Conservation (phyloP, 2,797 vertebrate species). For the Amphiprion clarkii region DNA sequence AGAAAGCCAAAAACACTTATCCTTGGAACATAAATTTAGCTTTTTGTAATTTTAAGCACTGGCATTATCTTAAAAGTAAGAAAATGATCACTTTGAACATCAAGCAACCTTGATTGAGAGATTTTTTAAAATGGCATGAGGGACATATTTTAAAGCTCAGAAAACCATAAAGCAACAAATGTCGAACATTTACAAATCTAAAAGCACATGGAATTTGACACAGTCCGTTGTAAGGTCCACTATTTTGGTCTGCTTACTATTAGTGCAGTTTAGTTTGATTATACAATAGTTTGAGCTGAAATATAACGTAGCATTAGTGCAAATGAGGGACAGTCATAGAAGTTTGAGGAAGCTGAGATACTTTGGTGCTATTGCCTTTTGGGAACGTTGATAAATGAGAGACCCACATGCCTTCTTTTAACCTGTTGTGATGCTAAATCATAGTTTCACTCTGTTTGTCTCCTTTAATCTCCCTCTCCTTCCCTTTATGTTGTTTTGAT, state of each 20-base stretch:
- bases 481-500: conserved; percentile 61
- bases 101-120: not conserved
- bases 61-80: not conserved
- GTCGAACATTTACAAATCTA: no score
- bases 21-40: not conserved
- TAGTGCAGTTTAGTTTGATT: not conserved
- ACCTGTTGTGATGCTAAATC: conserved; percentile 7
- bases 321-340: no score
- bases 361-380: not conserved
- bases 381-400: not conserved
- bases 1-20: conserved; percentile 11
- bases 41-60: not conserved
- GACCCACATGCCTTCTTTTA: not conserved
- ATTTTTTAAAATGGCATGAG: not conserved
- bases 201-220: no score
- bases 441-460: conserved; percentile 5
- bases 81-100: not conserved
- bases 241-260: not conserved
- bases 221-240: no score
- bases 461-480: conserved; percentile 29
- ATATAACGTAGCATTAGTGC: no score
- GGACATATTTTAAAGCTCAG: not conserved
- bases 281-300: no score
- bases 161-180: no score
- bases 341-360: no score